A percentile compares a stretch with the other conserved stretches of the same genome.
Conservation (phyloP, 2,888 invertebrate genomes). For the Chrysina gloriosa region DNA sequence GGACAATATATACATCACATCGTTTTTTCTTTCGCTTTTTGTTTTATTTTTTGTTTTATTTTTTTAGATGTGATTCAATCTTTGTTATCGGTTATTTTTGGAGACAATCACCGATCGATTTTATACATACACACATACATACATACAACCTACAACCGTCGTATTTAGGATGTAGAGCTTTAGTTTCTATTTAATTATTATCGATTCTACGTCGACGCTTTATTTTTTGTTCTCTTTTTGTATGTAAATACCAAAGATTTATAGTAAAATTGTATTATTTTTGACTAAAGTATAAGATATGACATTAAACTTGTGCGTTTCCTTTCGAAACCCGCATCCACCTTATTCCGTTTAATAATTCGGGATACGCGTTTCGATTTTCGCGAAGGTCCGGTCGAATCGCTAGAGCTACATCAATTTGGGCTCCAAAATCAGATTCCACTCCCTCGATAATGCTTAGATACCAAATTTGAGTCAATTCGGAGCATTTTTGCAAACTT, state of each 20-base stretch:
- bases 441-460: too few relatives aligned
- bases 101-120: neutral
- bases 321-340: too few relatives aligned
- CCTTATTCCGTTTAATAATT: too few relatives aligned
- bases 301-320: constrained; percentile 1
- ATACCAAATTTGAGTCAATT: too few relatives aligned
- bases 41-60: neutral
- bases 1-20: too few relatives aligned
- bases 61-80: neutral
- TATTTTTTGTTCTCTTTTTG: constrained; percentile 12
- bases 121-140: neutral
- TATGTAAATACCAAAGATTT: constrained; percentile 42
- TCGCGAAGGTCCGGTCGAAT: too few relatives aligned
- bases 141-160: too few relatives aligned
- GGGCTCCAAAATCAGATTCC: too few relatives aligned
- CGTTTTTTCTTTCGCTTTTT: neutral
- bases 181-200: constrained; percentile 37
- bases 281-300: constrained; percentile 34
- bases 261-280: constrained; percentile 42
- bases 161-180: too few relatives aligned
- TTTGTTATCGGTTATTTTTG: neutral
- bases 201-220: neutral
- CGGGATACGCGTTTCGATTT: too few relatives aligned
- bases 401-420: too few relatives aligned
- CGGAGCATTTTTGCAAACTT: too few relatives aligned